phyloP scores from a whole-genome alignment of 2,888 invertebrate genomes.

The Pseudococcus jackbeardsleyi region DNA sequence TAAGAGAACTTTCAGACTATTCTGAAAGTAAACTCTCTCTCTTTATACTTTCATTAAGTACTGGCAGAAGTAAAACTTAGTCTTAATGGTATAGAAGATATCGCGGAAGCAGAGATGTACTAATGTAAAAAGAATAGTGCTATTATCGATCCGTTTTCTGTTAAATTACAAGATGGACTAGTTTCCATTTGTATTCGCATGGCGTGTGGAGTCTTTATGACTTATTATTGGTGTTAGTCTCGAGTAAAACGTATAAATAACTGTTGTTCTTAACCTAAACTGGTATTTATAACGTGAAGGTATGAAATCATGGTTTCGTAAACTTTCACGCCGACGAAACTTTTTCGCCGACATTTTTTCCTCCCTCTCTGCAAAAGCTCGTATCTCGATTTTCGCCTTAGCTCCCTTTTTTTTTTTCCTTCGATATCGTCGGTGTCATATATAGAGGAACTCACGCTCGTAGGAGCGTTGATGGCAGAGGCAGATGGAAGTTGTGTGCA shows the following conservation, averaged over 20 bases:
- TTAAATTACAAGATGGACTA: slow-evolving; percentile 33
- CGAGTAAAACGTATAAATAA: slow-evolving; percentile 40
- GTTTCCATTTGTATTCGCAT: slow-evolving; percentile 30
- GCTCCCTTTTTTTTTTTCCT: neutral
- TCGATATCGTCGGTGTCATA: neutral
- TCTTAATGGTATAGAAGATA: slow-evolving; percentile 30
- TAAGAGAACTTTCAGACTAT: slow-evolving; percentile 41
- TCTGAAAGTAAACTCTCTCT: slow-evolving; percentile 23
- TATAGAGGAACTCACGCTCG: neutral
- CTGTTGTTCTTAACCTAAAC: slow-evolving; percentile 39
- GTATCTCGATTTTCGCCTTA: neutral
- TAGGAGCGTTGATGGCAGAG: neutral
- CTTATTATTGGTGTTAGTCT: slow-evolving; percentile 34
- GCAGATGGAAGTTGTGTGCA: neutral
- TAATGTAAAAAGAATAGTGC: slow-evolving; percentile 47
- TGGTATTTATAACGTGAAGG: slow-evolving; percentile 34
- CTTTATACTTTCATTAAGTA: slow-evolving; percentile 39
- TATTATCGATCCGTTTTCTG: slow-evolving; percentile 27
- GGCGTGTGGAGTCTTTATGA: slow-evolving; percentile 32
- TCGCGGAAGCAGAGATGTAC: slow-evolving; percentile 29
- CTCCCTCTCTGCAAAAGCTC: neutral
- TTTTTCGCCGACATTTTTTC: neutral
- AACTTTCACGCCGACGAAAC: neutral
- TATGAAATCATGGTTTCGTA: slow-evolving; percentile 42
- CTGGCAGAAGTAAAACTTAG: slow-evolving; percentile 47